phyloP scores from a whole-genome alignment of 2,888 invertebrate species.

The Eupithecia subfuscata region DNA sequence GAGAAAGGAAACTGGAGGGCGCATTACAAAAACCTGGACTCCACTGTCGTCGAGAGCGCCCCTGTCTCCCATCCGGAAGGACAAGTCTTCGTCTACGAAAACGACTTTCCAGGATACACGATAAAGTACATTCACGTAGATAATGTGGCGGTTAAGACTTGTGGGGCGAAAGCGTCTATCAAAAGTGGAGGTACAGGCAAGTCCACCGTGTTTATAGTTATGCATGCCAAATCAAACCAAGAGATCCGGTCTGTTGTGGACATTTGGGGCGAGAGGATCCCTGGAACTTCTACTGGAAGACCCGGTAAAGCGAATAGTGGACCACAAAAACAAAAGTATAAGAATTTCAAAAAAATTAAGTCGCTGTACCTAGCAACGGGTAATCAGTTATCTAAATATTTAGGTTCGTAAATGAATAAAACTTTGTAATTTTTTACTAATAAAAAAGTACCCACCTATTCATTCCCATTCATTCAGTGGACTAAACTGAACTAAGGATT shows the following conservation, averaged over 20 bases:
- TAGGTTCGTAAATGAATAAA: neutral
- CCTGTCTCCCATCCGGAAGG: slow-evolving; percentile 67
- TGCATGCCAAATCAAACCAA: slow-evolving; percentile 64
- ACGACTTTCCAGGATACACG: slow-evolving; percentile 64
- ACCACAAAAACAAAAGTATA: neutral
- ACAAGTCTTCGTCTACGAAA: slow-evolving; percentile 73
- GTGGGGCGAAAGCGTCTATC: slow-evolving; percentile 67
- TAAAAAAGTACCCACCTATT: neutral
- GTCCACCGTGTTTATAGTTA: slow-evolving; percentile 64
- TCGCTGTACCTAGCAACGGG: neutral
- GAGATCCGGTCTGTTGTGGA: slow-evolving; percentile 74
- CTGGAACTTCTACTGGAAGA: slow-evolving; percentile 33
- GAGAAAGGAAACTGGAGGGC: slow-evolving; percentile 67
- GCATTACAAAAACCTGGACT: slow-evolving; percentile 63
- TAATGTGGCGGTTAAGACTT: slow-evolving; percentile 67
- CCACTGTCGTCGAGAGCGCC: slow-evolving; percentile 67
- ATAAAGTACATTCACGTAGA: slow-evolving; percentile 73
- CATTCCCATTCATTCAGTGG: neutral
- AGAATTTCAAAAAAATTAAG: neutral
- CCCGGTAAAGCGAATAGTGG: neutral
- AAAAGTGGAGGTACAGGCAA: slow-evolving; percentile 65
- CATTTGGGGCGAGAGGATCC: slow-evolving; percentile 66
- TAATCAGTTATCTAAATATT: neutral
- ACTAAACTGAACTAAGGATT: neutral
- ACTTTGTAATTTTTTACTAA: neutral